A percentile compares a stretch with the other conserved stretches of the same genome.
These are phyloP conservation scores for Drosophila robusta DNA, from an alignment of 2,888 invertebrate species.

Conservation along the genomic window DNA sequence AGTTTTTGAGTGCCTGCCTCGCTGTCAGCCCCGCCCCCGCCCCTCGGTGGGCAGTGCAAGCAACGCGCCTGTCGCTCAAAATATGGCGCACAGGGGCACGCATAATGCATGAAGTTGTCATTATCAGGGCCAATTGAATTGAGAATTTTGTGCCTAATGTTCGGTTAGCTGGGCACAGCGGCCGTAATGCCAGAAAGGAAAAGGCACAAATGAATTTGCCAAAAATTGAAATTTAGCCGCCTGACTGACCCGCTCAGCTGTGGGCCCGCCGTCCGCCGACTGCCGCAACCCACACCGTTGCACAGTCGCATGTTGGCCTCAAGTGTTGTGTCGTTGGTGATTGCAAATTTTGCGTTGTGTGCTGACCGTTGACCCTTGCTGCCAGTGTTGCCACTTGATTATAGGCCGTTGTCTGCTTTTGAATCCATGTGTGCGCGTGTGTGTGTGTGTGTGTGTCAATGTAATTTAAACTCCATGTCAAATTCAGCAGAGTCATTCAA, in stretches of 20 bases:
- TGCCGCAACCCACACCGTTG: neutral
- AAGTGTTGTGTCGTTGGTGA: conserved; percentile 60
- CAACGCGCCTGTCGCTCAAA: conserved; percentile 40
- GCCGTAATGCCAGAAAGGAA: conserved; percentile 12
- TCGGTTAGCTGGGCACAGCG: conserved; percentile 26
- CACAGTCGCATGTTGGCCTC: conserved; percentile 31
- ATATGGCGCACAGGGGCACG: conserved; percentile 46
- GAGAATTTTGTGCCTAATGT: conserved; percentile 79
- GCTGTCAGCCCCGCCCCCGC: conserved; percentile 14
- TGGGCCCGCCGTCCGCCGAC: neutral
- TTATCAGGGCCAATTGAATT: conserved; percentile 82
- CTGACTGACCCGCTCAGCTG: conserved; percentile 9
- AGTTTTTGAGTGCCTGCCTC: conserved; percentile 62
- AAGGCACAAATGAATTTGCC: conserved; percentile 58
- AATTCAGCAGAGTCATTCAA: conserved; percentile 78
- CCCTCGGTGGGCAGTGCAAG: neutral
- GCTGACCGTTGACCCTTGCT: conserved; percentile 48
- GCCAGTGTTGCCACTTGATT: conserved; percentile 73
- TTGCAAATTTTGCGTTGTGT: conserved; percentile 58
- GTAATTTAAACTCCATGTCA: conserved; percentile 84
- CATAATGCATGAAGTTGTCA: conserved; percentile 80
- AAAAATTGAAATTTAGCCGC: conserved; percentile 62
- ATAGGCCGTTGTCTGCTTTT: conserved; percentile 55
- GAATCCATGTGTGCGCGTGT: conserved; percentile 1
- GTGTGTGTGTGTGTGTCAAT: conserved; percentile 48